phyloP scores from a whole-genome alignment of 2,888 invertebrate genomes.

The Sceliomorpha sp. region DNA sequence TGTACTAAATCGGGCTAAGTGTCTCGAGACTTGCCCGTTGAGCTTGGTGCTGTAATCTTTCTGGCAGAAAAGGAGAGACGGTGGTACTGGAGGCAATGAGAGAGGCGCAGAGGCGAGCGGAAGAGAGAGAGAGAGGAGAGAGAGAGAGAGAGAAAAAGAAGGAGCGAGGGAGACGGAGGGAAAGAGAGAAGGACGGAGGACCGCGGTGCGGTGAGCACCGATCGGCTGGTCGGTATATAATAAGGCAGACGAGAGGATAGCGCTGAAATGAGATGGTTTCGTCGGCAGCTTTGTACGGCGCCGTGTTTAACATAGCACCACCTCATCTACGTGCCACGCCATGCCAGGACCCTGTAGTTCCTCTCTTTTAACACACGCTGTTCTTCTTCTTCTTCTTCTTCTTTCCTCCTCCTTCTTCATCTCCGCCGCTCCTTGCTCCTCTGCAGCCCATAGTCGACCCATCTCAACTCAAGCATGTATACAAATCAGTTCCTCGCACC shows the following conservation, averaged over 20 bases:
- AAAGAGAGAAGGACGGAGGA: constrained; percentile 45
- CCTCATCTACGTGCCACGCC: constrained; percentile 71
- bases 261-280: constrained; percentile 73
- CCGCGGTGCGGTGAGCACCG: constrained; percentile 61
- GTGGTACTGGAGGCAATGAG: constrained; percentile 29
- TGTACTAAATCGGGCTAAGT: constrained; percentile 56
- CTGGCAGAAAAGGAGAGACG: constrained; percentile 37
- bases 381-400: constrained; percentile 50
- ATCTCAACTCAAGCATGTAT: constrained; percentile 54
- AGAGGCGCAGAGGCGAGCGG: constrained; percentile 35
- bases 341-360: constrained; percentile 49
- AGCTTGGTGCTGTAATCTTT: constrained; percentile 51
- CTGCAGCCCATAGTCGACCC: constrained; percentile 33
- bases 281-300: constrained; percentile 59
- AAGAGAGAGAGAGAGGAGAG: constrained; percentile 32
- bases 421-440: constrained; percentile 25
- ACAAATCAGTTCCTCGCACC: constrained; percentile 67
- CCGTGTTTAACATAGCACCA: constrained; percentile 77
- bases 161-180: constrained; percentile 22
- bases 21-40: constrained; percentile 53
- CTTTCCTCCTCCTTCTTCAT: constrained; percentile 32
- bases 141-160: constrained; percentile 18
- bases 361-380: constrained; percentile 53
- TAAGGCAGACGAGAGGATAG: constrained; percentile 65
- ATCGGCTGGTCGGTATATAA: constrained; percentile 59